phyloP scores from a whole-genome alignment of 2,797 vertebrate species.

The Sebastes ruberrimus region DNA sequence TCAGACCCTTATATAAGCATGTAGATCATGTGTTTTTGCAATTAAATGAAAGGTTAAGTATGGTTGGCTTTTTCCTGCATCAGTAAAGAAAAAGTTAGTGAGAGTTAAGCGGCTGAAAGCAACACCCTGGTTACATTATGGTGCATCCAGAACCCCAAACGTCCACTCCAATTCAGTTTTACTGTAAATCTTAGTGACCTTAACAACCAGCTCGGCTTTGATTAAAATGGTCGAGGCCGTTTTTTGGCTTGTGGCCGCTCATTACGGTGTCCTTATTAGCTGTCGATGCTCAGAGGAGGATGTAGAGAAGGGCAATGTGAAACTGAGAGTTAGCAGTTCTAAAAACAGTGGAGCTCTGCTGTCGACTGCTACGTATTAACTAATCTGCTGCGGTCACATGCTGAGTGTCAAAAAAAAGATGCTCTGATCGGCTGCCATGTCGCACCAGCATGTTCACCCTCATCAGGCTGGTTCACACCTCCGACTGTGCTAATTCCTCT shows the following conservation, averaged over 20 bases:
- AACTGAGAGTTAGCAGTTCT: constrained; percentile 11
- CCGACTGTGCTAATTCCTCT: background rate
- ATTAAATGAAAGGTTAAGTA: constrained; percentile 14
- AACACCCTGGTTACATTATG: background rate
- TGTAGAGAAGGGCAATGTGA: background rate
- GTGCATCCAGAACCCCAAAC: too few species aligned
- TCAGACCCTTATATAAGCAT: constrained; percentile 42
- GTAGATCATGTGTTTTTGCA: constrained; percentile 16
- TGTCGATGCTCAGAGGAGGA: background rate
- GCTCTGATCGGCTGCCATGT: constrained; percentile 22
- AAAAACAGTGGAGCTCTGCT: constrained; percentile 3
- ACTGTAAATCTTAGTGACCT: background rate
- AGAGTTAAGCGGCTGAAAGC: background rate
- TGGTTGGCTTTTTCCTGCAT: background rate
- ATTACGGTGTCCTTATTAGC: background rate
- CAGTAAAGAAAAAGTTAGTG: background rate
- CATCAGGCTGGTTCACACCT: constrained; percentile 37
- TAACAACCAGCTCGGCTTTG: background rate
- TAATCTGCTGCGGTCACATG: background rate
- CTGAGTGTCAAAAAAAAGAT: background rate
- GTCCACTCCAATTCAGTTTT: too few species aligned
- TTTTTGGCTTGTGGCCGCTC: background rate
- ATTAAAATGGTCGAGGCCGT: background rate
- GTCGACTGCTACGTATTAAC: background rate
- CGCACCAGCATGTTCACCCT: constrained; percentile 28